phyloP scores from a whole-genome alignment of 2,888 invertebrate species.

The Seladonia tumulorum region DNA sequence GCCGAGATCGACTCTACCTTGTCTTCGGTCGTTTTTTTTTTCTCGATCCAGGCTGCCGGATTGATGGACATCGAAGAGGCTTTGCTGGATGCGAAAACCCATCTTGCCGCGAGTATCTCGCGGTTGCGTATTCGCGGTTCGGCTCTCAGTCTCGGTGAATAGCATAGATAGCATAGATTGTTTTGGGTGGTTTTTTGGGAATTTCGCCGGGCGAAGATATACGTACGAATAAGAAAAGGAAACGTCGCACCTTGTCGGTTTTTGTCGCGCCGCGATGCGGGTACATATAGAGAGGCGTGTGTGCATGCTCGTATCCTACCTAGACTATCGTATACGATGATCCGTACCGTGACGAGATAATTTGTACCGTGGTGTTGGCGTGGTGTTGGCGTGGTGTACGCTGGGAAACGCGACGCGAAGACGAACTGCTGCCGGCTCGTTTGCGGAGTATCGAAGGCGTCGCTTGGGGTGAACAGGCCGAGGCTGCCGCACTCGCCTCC shows the following conservation, averaged over 20 bases:
- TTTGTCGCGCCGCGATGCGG: background rate
- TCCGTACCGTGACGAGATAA: constrained; percentile 8
- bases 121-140: constrained; percentile 90
- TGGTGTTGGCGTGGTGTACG: background rate
- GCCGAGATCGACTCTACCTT: background rate
- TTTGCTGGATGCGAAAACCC: constrained; percentile 88
- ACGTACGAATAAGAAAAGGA: background rate
- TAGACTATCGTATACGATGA: constrained; percentile 2
- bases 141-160: constrained; percentile 87
- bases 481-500: constrained; percentile 86
- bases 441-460: constrained; percentile 89
- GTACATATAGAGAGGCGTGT: background rate
- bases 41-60: constrained; percentile 64
- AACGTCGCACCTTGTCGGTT: background rate
- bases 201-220: background rate
- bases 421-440: constrained; percentile 90
- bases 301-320: background rate
- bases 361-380: constrained; percentile 5
- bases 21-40: background rate
- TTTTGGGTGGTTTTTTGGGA: background rate
- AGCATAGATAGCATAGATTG: background rate
- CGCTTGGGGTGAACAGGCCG: constrained; percentile 85
- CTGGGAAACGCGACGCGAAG: constrained; percentile 68
- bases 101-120: constrained; percentile 91
- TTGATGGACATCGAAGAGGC: constrained; percentile 87